Conservation (phyloP, 1,140 invertebrate genomes). For the Melanaphis sacchari region DNA sequence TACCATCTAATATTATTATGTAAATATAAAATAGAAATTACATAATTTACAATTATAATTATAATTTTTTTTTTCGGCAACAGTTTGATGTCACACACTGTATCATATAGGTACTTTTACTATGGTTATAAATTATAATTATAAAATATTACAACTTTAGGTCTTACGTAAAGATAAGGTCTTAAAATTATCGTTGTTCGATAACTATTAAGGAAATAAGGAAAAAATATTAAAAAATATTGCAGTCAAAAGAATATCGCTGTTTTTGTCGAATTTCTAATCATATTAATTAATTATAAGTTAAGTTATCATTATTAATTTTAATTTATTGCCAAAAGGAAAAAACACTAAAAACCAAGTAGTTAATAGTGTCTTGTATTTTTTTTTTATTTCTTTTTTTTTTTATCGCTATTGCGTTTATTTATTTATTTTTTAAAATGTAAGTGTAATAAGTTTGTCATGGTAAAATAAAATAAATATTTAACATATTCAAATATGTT, state of each 20-base stretch:
- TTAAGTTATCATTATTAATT: constrained; percentile 58
- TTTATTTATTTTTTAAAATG: constrained; percentile 56
- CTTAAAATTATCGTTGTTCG: constrained; percentile 48
- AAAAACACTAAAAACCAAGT: constrained; percentile 57
- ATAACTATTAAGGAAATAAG: constrained; percentile 53
- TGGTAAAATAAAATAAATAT: constrained; percentile 57
- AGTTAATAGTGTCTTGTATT: constrained; percentile 57
- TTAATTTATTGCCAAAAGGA: constrained; percentile 58
- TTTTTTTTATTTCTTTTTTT: constrained; percentile 52
- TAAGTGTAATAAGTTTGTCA: constrained; percentile 58
- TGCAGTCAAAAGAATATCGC: constrained; percentile 57
- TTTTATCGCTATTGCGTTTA: constrained; percentile 56
- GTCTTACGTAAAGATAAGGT: constrained; percentile 51
- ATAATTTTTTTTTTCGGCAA: constrained; percentile 53
- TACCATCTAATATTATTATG: constrained; percentile 55
- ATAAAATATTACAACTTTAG: constrained; percentile 57
- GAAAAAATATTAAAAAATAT: constrained; percentile 49
- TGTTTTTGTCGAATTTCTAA: constrained; percentile 58
- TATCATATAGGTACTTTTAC: constrained; percentile 55
- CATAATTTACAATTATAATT: constrained; percentile 55
- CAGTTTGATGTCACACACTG: constrained; percentile 56
- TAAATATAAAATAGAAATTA: constrained; percentile 56
- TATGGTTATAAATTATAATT: constrained; percentile 56
- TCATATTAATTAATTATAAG: constrained; percentile 56
- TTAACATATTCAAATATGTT: constrained; percentile 57